Evolutionary conservation across 1,140 invertebrate species (phyloP).

Genomic region (Bilobella aurantiaca): DNA sequence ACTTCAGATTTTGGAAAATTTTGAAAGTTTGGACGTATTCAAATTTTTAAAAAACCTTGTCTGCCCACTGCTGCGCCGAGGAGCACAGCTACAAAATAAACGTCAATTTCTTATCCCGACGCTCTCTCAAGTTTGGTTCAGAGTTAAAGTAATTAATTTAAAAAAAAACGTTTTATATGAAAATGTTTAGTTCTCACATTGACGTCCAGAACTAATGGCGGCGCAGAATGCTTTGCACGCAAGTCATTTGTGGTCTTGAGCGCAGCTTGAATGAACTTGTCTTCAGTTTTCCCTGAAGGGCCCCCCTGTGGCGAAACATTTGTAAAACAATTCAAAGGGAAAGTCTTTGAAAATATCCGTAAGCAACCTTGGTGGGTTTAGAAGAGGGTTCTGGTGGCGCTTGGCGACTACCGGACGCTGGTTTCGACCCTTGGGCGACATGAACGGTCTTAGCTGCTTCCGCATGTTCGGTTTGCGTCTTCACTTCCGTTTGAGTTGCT

Average conservation of each 20-base stretch:
- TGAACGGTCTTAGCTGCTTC: too few relatives aligned
- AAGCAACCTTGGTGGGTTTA: too few relatives aligned
- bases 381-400: too few relatives aligned
- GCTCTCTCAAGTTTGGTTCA: neutral
- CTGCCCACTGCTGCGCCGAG: conserved; percentile 45
- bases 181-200: conserved; percentile 54
- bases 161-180: too few relatives aligned
- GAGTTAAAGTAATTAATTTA: neutral
- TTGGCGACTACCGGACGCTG: neutral
- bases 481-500: neutral
- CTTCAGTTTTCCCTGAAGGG: conserved; percentile 31
- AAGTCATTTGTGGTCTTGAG: conserved; percentile 67
- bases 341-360: too few relatives aligned
- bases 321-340: too few relatives aligned
- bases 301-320: too few relatives aligned
- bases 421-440: neutral
- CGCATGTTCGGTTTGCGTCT: neutral
- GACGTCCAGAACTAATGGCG: conserved; percentile 50
- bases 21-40: conserved; percentile 36
- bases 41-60: conserved; percentile 34
- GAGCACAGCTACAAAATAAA: conserved; percentile 36
- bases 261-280: conserved; percentile 50
- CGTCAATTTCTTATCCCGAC: neutral
- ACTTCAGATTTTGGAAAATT: neutral
- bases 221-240: conserved; percentile 58